Evolutionary conservation across 1,140 invertebrate species (phyloP).

Genomic region (Halotydeus destructor): DNA sequence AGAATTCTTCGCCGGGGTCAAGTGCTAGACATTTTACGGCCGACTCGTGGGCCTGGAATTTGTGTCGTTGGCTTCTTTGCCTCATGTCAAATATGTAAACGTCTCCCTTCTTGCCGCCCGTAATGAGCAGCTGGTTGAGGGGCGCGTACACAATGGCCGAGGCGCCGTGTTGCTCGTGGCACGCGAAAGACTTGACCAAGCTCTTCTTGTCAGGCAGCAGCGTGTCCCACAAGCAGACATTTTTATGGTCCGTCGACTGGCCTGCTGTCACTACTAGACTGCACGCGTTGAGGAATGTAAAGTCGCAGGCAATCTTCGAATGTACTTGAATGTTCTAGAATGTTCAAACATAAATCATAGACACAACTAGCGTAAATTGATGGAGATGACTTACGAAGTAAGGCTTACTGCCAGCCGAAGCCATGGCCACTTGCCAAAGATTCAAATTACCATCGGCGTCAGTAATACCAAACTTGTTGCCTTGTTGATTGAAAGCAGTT

Average conservation of each 20-base stretch:
- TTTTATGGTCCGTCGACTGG: conserved; percentile 84
- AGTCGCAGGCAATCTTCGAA: conserved; percentile 88
- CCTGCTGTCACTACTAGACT: conserved; percentile 93
- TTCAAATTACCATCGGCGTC: conserved; percentile 54
- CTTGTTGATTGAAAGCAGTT: conserved; percentile 81
- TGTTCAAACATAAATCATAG: conserved; percentile 9
- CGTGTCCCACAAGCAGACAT: conserved; percentile 97
- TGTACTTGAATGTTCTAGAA: conserved; percentile 84
- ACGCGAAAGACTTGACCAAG: conserved; percentile 66
- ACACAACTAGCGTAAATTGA: background rate
- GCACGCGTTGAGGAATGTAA: conserved; percentile 89
- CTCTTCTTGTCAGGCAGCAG: conserved; percentile 83
- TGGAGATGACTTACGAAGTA: conserved; percentile 63
- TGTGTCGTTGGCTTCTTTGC: conserved; percentile 61
- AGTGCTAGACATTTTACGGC: conserved; percentile 83
- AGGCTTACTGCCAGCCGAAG: conserved; percentile 55
- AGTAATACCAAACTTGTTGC: conserved; percentile 92
- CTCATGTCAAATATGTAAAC: conserved; percentile 74
- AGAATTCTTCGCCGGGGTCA: conserved; percentile 84
- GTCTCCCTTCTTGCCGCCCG: conserved; percentile 85
- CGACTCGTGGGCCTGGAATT: conserved; percentile 75
- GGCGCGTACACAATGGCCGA: conserved; percentile 69
- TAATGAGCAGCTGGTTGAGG: conserved; percentile 63
- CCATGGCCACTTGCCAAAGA: conserved; percentile 66
- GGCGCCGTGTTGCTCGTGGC: conserved; percentile 77